phyloP scores from a whole-genome alignment of 1,140 invertebrate species.

The Akabosia matsudoensis region DNA sequence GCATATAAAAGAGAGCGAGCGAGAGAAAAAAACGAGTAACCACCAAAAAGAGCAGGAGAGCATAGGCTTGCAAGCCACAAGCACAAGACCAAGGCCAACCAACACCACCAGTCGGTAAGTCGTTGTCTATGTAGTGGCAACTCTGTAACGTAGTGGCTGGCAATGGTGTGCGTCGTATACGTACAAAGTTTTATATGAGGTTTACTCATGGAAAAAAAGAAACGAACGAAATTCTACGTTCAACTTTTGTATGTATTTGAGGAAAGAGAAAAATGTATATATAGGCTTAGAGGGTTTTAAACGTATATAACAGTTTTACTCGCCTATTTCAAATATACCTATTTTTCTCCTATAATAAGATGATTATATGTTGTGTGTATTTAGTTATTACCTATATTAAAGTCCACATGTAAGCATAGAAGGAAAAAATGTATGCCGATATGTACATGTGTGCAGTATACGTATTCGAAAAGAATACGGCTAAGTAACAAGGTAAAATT shows the following conservation, averaged over 20 bases:
- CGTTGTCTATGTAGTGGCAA: background rate
- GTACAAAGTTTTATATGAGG: background rate
- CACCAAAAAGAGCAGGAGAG: background rate
- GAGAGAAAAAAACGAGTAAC: background rate
- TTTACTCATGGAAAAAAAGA: background rate
- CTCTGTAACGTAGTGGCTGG: background rate
- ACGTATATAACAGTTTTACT: background rate
- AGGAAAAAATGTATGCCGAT: too few relatives aligned
- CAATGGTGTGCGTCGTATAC: background rate
- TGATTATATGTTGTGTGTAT: too few relatives aligned
- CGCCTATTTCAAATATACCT: too few relatives aligned
- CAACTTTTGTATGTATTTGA: background rate
- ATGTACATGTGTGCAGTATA: too few relatives aligned
- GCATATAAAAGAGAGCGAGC: background rate
- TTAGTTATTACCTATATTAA: too few relatives aligned
- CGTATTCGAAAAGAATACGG: too few relatives aligned
- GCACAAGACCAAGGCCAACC: background rate
- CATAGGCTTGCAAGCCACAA: background rate
- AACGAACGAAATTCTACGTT: background rate
- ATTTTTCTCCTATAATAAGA: too few relatives aligned
- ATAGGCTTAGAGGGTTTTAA: background rate
- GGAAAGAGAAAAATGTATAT: background rate
- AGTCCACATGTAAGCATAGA: too few relatives aligned
- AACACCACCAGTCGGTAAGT: background rate
- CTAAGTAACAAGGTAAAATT: too few relatives aligned